Base-by-base conservation (phyloP, 2,113 vertebrate genomes). In the Mohoua ochrocephala region DNA sequence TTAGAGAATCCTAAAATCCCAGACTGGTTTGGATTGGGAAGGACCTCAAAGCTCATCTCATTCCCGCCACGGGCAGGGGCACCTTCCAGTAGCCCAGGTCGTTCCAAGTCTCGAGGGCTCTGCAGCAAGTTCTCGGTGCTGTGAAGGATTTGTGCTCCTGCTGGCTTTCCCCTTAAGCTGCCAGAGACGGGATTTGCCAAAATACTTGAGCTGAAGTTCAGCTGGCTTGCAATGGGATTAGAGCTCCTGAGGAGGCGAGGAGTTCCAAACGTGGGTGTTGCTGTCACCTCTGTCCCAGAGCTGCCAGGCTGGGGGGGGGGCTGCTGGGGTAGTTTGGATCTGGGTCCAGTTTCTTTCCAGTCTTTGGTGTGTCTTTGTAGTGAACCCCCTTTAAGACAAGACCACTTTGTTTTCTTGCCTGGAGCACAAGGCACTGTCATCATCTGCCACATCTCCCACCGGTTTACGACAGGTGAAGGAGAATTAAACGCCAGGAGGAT, bases 401-500 rank as follows among this genome's bases (percentile, higher is more conserved):
- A 42, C 20, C 15, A 2, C 14, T 61, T 61, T 5, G 9, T 21
- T 87, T 63, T 45, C 27, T n/a, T 10, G 2, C 15, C 2, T 5
- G 39, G 31, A 91, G 83, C 67, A 21, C 45, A 3, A 6, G 39
- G 26, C 31, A 49, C 31, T 33, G 28, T 22, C 56, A 8, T 61
- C 81, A 44, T 13, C 83, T 78, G 68, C 50, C 37, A 27, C 39
- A 14, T 64, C 67, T 78, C 60, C 73, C 26, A 4, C 59, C 42
- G 2, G 41, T 69, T 92, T 47, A 35, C 2, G 5, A 20, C 59
- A 86, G 83, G 83, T 80, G 59, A 63, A 92, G 68, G 27, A 69
- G 85, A 89, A 84, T 91, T 91, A 93, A 92, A 92, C 44, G 52
- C 50, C 33, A 39, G 27, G 64, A 91, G 86, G 83, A 89, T 86